Evolutionary conservation across 2,888 invertebrate genomes (phyloP), one percentile per base, ranked within the genome.

Genomic region (Acrobasis repandana): DNA sequence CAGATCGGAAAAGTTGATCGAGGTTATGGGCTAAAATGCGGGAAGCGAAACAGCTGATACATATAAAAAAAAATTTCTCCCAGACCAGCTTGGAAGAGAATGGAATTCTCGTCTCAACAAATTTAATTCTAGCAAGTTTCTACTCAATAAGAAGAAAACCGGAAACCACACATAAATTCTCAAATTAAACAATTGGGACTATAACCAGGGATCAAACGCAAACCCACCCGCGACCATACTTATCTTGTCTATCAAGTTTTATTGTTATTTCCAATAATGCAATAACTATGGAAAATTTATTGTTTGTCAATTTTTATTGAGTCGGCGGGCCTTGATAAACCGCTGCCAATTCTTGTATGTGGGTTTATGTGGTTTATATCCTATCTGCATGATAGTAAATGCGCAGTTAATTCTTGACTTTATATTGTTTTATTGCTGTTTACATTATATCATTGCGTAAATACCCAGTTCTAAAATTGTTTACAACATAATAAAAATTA

Each of bases 241-340:
- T 52, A 52, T 52, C 52, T 52, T 36, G 52, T 52, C 36, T 36
- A 36, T 36, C 52, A 52, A 36, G 36, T 52, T 52, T 52, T 52
- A 52, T 52, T 52, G 36, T 36, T 36, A 36, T 16, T 36, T 52
- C 51, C 52, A 52, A 28, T 36, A 52, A 52, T 16, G 10, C 36
- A 52, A 52, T 52, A 52, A 15, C 34, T 33, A 14, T 33, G 20
- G 49, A 33, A 51, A 33, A 16, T 52, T 52, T 16, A 36, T 52
- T 36, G 36, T 36, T 52, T 52, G 52, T 52, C 52, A 52, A 36
- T 52, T 36, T 52, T 52, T 52, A 52, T 52, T 36, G 36, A 52
- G 34, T 36, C 52, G 50, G 20, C 49, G 20, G 11, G 28, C n/a
- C 15, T 36, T 36, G 52, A 36, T 52, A 52, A 34, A 52, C 34